phyloP scores from a whole-genome alignment of 2,797 vertebrate genomes.

The Mormyrops attenuatus region DNA sequence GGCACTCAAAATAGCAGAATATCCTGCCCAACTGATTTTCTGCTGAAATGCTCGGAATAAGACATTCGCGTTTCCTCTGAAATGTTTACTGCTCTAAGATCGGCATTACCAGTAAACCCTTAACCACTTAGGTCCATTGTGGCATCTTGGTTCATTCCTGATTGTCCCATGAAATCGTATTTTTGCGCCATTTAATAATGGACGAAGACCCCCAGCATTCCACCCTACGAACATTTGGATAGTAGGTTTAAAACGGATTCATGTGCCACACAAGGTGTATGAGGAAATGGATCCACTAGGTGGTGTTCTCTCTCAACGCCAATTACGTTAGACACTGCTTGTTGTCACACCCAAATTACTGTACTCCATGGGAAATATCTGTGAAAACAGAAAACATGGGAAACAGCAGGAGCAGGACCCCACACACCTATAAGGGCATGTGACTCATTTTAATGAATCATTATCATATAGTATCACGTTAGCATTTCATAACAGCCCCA shows the following conservation, averaged over 20 bases:
- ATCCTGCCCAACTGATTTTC: not conserved
- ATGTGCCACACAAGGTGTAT: not conserved
- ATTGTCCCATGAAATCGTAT: not conserved
- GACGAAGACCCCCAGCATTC: not conserved
- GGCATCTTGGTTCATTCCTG: not conserved
- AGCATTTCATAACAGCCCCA: not conserved
- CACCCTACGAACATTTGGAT: not conserved
- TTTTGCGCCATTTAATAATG: not conserved
- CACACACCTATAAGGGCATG: not conserved
- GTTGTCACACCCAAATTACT: not conserved
- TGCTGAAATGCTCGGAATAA: not conserved
- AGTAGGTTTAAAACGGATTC: not conserved
- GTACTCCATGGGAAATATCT: not conserved
- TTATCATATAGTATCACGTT: not conserved
- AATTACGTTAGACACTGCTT: not conserved
- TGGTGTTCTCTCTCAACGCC: not conserved
- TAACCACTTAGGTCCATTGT: not conserved
- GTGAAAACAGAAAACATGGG: not conserved
- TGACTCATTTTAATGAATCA: not conserved
- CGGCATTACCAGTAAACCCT: not conserved
- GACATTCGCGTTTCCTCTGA: not conserved
- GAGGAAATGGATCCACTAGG: not conserved
- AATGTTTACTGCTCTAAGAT: not conserved
- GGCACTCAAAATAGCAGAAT: not conserved
- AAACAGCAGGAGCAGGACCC: not conserved